Percentiles rank a stretch among this genome's conserved stretches.
phyloP scores from a whole-genome alignment of 1,140 invertebrate species.

The Brachionus rubens region DNA sequence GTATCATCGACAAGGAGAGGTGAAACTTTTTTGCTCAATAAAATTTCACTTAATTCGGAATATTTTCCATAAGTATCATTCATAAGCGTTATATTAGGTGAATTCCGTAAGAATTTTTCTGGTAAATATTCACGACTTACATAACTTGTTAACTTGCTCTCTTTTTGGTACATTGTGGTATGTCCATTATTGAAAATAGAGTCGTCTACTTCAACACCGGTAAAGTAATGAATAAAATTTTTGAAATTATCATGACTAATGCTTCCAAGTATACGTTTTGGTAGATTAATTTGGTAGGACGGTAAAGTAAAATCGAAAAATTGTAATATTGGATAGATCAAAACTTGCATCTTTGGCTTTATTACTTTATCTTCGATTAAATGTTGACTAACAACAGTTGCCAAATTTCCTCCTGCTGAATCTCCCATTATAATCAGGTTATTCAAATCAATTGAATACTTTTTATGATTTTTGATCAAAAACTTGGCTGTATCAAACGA shows the following conservation, averaged over 20 bases:
- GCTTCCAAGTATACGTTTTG: conserved; percentile 14
- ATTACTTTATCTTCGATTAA: background rate
- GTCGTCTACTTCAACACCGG: conserved; percentile 15
- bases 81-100: background rate
- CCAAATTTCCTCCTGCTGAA: conserved; percentile 45
- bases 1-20: conserved; percentile 31
- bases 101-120: background rate
- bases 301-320: conserved; percentile 46
- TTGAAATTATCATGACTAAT: conserved; percentile 40
- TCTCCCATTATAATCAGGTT: conserved; percentile 32
- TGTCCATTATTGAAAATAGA: conserved; percentile 28
- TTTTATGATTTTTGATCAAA: conserved; percentile 39
- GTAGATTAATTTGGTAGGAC: conserved; percentile 27
- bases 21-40: conserved; percentile 18
- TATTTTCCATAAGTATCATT: conserved; percentile 23
- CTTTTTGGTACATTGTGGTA: conserved; percentile 11
- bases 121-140: conserved; percentile 1
- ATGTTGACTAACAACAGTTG: background rate
- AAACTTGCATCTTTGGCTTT: conserved; percentile 1
- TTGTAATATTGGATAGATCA: conserved; percentile 42
- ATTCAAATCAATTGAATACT: conserved; percentile 15
- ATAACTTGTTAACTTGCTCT: conserved; percentile 1
- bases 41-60: background rate
- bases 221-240: conserved; percentile 28
- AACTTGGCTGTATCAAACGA: conserved; percentile 2